Evolutionary conservation across 2,888 invertebrate species (phyloP).

Genomic region (Melipona beecheii): DNA sequence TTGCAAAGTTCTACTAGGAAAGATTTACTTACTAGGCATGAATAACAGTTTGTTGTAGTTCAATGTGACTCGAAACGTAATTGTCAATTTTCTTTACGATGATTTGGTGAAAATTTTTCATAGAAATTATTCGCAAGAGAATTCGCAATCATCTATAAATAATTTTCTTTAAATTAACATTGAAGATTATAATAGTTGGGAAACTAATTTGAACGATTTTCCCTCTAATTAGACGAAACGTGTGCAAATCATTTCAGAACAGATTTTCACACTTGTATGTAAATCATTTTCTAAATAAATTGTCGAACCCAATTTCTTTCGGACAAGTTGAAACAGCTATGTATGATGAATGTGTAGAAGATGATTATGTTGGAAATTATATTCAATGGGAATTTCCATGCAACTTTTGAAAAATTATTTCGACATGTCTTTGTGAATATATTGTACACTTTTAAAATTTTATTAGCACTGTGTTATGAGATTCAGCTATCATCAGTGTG

Average conservation of each 20-base stretch:
- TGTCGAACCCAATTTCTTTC: not conserved
- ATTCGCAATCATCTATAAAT: not conserved
- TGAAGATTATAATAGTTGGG: not conserved
- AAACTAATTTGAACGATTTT: not conserved
- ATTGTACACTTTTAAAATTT: no score
- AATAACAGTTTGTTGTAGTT: slow-evolving; percentile 18
- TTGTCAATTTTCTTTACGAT: not conserved
- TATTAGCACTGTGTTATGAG: no score
- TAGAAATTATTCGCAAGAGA: not conserved
- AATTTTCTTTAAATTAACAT: not conserved
- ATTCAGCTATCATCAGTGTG: not conserved
- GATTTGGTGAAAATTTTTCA: not conserved
- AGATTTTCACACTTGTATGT: not conserved
- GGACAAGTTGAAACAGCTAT: not conserved
- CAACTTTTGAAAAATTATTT: not conserved
- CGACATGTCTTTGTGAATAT: no score
- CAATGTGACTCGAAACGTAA: not conserved
- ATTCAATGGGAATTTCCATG: not conserved
- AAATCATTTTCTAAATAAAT: not conserved
- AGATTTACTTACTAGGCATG: slow-evolving; percentile 8
- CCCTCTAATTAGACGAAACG: not conserved
- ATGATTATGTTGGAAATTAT: not conserved
- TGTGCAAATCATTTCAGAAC: not conserved
- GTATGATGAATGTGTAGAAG: not conserved
- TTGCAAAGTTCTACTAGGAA: not conserved